Conservation (phyloP, 1,140 invertebrate species). For the Hylaeus volcanicus region DNA sequence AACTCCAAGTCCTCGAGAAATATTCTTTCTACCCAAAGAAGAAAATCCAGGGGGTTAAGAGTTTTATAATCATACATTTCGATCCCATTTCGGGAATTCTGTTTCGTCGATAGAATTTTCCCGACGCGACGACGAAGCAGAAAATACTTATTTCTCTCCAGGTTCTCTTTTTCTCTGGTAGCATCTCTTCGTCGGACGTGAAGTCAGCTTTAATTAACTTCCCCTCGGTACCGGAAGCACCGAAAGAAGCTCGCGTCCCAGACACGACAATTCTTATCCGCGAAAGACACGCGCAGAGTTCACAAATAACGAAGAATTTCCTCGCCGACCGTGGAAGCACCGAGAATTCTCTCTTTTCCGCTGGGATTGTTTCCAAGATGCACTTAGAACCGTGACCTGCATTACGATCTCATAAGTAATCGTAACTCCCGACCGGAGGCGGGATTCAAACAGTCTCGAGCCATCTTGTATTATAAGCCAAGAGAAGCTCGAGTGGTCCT, state of each 20-base stretch:
- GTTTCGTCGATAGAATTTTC: background rate
- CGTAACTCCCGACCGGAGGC: background rate
- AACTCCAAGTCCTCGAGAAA: too few species aligned
- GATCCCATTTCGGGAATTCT: background rate
- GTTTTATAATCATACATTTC: too few species aligned
- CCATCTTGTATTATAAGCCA: too few species aligned
- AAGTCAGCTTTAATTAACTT: slow-evolving; percentile 39
- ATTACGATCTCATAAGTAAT: background rate
- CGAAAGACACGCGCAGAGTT: background rate
- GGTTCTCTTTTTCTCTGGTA: background rate
- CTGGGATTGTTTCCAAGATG: background rate
- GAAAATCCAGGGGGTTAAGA: too few species aligned
- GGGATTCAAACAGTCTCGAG: too few species aligned
- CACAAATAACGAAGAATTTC: background rate
- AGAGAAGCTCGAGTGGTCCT: too few species aligned
- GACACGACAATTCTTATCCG: slow-evolving; percentile 2
- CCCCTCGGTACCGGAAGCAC: background rate
- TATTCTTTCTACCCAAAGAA: too few species aligned
- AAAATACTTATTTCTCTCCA: background rate
- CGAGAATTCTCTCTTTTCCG: background rate
- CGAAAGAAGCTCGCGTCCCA: background rate
- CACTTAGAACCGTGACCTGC: background rate
- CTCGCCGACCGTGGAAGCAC: background rate
- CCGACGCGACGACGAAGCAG: background rate
- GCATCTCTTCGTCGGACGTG: background rate